phyloP scores from a whole-genome alignment of 2,888 invertebrate genomes.

The Melieria omissa region DNA sequence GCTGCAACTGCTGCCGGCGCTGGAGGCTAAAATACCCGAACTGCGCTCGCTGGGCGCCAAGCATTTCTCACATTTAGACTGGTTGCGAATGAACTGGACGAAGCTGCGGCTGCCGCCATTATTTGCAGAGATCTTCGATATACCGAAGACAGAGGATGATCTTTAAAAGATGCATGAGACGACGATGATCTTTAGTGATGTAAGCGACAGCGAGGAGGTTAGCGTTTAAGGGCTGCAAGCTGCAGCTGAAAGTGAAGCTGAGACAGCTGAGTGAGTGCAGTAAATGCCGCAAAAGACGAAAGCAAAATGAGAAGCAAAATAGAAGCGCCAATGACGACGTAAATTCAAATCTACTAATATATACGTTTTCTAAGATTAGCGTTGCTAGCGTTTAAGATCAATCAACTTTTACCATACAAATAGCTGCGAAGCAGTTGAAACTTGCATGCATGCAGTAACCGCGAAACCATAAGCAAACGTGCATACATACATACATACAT shows the following conservation, averaged over 20 bases:
- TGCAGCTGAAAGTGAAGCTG: background rate
- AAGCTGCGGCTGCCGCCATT: constrained; percentile 88
- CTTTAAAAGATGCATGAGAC: constrained; percentile 49
- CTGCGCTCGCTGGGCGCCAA: constrained; percentile 82
- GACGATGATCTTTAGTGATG: background rate
- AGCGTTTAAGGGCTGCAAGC: background rate
- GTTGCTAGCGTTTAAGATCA: constrained; percentile 21
- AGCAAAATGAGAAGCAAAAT: constrained; percentile 24
- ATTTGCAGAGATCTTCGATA: constrained; percentile 97
- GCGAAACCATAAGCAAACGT: background rate
- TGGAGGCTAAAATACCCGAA: constrained; percentile 77
- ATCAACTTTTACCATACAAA: too few relatives aligned
- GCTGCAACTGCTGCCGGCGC: constrained; percentile 67
- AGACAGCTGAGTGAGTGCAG: background rate
- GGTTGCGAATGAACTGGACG: constrained; percentile 92
- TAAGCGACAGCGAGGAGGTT: background rate
- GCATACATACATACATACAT: constrained; percentile 6
- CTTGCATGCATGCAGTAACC: too few relatives aligned
- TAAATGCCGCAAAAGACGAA: constrained; percentile 26
- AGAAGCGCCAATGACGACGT: background rate
- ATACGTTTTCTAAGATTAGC: constrained; percentile 22
- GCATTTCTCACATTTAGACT: constrained; percentile 86
- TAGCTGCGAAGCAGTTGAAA: too few relatives aligned
- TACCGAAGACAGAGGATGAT: constrained; percentile 85
- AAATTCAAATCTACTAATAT: constrained; percentile 5